Percentiles rank a stretch among this genome's conserved stretches.
These are phyloP conservation scores for Cancer borealis DNA, from an alignment of 2,888 invertebrate species.

Conservation along the genomic window DNA sequence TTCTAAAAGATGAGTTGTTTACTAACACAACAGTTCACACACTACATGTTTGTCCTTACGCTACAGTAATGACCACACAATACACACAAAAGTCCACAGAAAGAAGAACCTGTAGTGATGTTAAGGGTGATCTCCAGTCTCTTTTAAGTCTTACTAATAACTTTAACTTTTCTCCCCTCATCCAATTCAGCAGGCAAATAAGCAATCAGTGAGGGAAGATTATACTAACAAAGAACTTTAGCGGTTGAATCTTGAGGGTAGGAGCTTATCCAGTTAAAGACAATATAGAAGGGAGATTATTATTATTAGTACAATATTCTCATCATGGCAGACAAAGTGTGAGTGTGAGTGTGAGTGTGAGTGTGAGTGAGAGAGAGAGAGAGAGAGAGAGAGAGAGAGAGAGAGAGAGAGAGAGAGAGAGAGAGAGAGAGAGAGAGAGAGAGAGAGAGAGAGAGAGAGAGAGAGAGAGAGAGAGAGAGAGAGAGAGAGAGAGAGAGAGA, in stretches of 20 bases:
- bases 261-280: too few species aligned
- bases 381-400: not conserved
- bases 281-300: too few species aligned
- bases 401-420: not conserved
- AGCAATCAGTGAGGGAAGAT: too few species aligned
- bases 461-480: conserved; percentile 47
- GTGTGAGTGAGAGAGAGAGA: conserved; percentile 40
- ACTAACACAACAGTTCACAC: not conserved
- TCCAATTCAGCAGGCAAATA: too few species aligned
- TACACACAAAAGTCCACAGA: not conserved
- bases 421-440: not conserved
- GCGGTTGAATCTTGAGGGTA: too few species aligned
- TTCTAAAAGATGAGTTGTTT: conserved; percentile 7
- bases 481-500: not conserved
- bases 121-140: too few species aligned
- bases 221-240: too few species aligned
- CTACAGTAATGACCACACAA: not conserved
- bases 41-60: not conserved
- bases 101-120: too few species aligned
- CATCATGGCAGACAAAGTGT: too few species aligned
- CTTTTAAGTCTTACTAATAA: too few species aligned
- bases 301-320: too few species aligned
- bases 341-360: not conserved
- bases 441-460: conserved; percentile 32
- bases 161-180: too few species aligned